These are phyloP conservation scores for Acanthaster planci DNA, from an alignment of 35 echinoderm and acorn worm genomes.

Conservation along the genomic window DNA sequence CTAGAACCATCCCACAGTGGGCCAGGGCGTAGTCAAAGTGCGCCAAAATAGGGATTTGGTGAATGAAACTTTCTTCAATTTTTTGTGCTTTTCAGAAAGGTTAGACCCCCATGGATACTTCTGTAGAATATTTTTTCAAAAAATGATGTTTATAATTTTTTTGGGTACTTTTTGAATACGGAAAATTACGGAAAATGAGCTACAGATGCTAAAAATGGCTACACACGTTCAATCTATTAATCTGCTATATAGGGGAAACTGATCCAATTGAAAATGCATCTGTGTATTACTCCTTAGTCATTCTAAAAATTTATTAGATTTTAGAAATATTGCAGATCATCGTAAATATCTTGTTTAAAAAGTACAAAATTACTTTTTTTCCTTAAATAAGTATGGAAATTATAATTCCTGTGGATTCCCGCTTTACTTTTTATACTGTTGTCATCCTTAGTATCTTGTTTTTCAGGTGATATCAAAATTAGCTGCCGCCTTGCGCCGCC, in stretches of 20 bases:
- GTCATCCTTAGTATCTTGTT: neutral
- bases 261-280: too few species aligned
- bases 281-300: too few species aligned
- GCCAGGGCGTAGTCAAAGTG: neutral
- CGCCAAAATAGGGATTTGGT: neutral
- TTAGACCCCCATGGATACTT: neutral
- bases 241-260: too few species aligned
- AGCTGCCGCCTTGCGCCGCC: neutral
- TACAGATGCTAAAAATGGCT: neutral
- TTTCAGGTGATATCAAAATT: neutral
- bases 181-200: neutral
- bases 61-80: neutral
- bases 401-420: constrained; percentile 5
- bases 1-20: too few species aligned
- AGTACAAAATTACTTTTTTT: neutral
- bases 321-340: neutral
- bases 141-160: neutral
- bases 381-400: neutral
- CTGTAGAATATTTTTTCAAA: neutral
- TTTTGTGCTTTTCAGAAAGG: neutral
- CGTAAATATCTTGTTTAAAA: neutral
- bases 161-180: neutral
- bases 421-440: constrained; percentile 2
- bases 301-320: neutral
- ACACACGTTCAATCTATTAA: neutral